phyloP scores from a whole-genome alignment of 2,113 vertebrate genomes.

The Lates calcarifer region DNA sequence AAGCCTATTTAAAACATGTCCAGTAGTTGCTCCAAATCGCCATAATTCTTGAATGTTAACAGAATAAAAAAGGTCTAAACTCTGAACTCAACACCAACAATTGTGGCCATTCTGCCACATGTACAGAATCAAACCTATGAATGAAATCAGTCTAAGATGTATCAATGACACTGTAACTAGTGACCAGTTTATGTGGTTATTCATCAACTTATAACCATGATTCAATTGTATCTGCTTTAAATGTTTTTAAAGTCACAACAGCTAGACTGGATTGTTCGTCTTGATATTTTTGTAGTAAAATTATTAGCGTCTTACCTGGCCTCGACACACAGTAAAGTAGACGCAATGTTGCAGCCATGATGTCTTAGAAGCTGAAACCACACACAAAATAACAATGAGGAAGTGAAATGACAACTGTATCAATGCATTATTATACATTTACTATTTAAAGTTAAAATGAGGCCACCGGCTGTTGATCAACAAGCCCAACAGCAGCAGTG shows the following conservation, averaged over 20 bases:
- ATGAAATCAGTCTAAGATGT: too few species aligned
- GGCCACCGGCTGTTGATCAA: too few species aligned
- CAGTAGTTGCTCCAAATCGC: too few species aligned
- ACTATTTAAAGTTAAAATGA: background rate
- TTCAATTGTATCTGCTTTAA: too few species aligned
- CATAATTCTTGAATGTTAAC: too few species aligned
- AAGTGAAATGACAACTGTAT: background rate
- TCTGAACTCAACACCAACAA: background rate
- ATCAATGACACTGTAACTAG: background rate
- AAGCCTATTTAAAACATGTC: too few species aligned
- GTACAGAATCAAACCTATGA: background rate
- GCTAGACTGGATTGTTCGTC: background rate
- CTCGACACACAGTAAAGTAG: conserved; percentile 76
- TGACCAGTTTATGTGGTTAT: background rate
- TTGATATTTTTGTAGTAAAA: background rate
- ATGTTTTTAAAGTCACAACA: too few species aligned
- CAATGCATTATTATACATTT: background rate
- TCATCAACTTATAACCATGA: too few species aligned
- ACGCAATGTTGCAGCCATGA: conserved; percentile 83
- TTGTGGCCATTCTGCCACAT: background rate
- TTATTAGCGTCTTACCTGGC: conserved; percentile 72
- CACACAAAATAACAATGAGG: background rate
- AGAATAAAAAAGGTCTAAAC: too few species aligned
- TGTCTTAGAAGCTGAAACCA: conserved; percentile 46
- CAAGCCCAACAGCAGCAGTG: too few species aligned